Conservation (phyloP, 2,113 vertebrate genomes). For the Oryzias melastigma region DNA sequence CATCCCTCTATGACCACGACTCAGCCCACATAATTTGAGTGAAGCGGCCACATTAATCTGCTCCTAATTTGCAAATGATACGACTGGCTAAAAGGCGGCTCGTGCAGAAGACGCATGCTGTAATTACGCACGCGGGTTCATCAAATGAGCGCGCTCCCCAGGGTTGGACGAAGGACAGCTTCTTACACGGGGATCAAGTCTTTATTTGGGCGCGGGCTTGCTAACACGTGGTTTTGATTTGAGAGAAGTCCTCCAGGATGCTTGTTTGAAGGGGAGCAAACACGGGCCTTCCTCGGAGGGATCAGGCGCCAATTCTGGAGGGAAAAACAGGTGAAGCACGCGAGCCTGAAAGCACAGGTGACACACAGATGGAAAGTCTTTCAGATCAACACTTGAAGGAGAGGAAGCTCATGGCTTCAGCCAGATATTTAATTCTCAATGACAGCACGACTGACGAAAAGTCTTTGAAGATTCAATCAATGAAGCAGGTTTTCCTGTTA, state of each 20-base stretch:
- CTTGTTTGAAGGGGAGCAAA: slow-evolving; percentile 37
- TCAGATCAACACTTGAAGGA: no score
- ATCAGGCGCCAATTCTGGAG: slow-evolving; percentile 10
- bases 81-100: slow-evolving; percentile 32
- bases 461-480: no score
- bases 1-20: slow-evolving; percentile 22
- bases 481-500: no score
- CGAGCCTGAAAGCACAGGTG: no score
- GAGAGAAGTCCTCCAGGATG: slow-evolving; percentile 42
- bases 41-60: slow-evolving; percentile 48
- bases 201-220: slow-evolving; percentile 48
- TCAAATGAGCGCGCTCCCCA: slow-evolving; percentile 40
- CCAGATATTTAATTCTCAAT: no score
- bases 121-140: slow-evolving; percentile 54
- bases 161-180: slow-evolving; percentile 44
- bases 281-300: slow-evolving; percentile 7
- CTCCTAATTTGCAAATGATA: slow-evolving; percentile 52
- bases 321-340: not conserved
- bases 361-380: no score
- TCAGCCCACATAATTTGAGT: slow-evolving; percentile 34
- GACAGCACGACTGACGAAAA: no score
- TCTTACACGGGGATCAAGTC: slow-evolving; percentile 19
- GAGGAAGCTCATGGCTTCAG: no score
- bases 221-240: slow-evolving; percentile 55
- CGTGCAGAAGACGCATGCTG: slow-evolving; percentile 37